Evolutionary conservation across 2,888 invertebrate genomes (phyloP).

Genomic region (Caenorhabditis sp.): DNA sequence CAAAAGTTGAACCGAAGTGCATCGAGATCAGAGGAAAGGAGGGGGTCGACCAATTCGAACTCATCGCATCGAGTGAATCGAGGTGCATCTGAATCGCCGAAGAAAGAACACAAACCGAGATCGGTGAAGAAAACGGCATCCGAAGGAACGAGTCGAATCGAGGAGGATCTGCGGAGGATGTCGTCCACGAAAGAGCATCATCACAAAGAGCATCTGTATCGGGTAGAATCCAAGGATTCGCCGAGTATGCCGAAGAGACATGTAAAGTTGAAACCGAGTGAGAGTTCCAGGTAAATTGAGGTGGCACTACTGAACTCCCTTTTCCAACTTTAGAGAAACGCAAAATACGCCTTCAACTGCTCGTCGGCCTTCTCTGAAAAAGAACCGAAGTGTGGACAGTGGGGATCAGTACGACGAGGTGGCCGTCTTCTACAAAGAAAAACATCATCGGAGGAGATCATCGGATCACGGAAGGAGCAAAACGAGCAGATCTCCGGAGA

Average conservation of each 20-base stretch:
- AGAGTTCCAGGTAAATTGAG: constrained; percentile 35
- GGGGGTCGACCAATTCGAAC: constrained; percentile 30
- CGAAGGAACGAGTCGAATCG: constrained; percentile 55
- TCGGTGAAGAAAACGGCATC: constrained; percentile 51
- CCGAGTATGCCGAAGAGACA: constrained; percentile 30
- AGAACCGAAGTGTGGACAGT: constrained; percentile 55
- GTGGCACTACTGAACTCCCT: not conserved
- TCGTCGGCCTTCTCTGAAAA: constrained; percentile 44
- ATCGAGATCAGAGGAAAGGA: constrained; percentile 51
- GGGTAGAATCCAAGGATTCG: constrained; percentile 30
- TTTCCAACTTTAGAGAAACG: constrained; percentile 20
- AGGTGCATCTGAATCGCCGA: constrained; percentile 57
- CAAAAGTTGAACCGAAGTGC: constrained; percentile 20
- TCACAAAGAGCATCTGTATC: constrained; percentile 44
- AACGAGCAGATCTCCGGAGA: constrained; percentile 53
- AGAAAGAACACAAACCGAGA: constrained; percentile 36
- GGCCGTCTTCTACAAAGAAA: constrained; percentile 56
- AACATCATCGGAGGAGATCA: constrained; percentile 49
- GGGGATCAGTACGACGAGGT: constrained; percentile 59
- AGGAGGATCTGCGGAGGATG: constrained; percentile 43
- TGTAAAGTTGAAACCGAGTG: constrained; percentile 39
- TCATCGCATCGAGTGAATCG: constrained; percentile 23
- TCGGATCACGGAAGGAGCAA: constrained; percentile 53
- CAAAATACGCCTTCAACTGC: constrained; percentile 11
- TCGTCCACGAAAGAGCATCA: constrained; percentile 46